Percentiles rank a stretch among this genome's conserved stretches.
Evolutionary conservation across 2,888 invertebrate genomes (phyloP).

Genomic region (Metellina segmentata): DNA sequence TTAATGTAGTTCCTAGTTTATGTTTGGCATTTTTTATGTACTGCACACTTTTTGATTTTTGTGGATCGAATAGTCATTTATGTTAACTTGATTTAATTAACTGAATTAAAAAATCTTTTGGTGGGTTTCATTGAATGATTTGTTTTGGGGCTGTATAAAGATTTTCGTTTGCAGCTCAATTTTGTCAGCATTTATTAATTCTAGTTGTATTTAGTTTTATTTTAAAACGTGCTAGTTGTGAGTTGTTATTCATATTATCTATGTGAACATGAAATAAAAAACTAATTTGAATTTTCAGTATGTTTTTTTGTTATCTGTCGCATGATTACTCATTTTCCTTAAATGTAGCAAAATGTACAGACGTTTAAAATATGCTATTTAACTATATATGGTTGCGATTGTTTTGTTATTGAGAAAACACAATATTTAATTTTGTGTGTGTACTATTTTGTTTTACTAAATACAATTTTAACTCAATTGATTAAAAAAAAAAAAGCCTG

Average conservation of each 20-base stretch:
- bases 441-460: too few species aligned
- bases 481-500: too few species aligned
- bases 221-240: slow-evolving; percentile 26
- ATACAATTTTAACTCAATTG: too few species aligned
- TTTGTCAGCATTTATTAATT: background rate
- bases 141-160: background rate
- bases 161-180: background rate
- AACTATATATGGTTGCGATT: too few species aligned
- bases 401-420: too few species aligned
- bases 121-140: background rate
- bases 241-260: slow-evolving; percentile 27
- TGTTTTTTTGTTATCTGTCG: too few species aligned
- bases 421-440: too few species aligned
- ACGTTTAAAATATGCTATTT: too few species aligned
- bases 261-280: slow-evolving; percentile 31
- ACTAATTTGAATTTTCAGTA: background rate
- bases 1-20: slow-evolving; percentile 19
- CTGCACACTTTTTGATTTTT: background rate
- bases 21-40: slow-evolving; percentile 6
- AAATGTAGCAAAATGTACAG: too few species aligned
- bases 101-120: background rate
- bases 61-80: background rate
- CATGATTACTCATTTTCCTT: too few species aligned
- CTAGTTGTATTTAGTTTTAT: slow-evolving; percentile 30
- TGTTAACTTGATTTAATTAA: background rate